Base-by-base conservation (phyloP, 2,113 vertebrate genomes). In the Tapirus terrestris region DNA sequence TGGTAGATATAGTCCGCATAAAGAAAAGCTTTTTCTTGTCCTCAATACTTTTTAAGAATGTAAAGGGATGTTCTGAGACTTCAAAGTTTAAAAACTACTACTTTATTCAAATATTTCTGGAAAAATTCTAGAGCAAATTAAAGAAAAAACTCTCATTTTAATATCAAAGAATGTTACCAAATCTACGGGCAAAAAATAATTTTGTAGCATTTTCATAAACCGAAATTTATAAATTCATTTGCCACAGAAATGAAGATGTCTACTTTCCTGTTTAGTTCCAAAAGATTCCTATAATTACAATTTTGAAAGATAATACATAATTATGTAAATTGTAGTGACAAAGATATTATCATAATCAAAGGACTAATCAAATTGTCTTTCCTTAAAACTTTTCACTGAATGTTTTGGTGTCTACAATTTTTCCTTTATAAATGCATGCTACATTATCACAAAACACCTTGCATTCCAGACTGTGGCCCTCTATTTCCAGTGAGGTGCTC, bases 151-250 rank as follows among this genome's bases (percentile, higher is more conserved):
- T 83, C 85, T 12, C 8, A 97, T 65, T 93, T 48, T 29, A 39
- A 11, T 60, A 93, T 73, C 77, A 61, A 84, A 80, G 53, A 83
- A 75, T 84, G 31, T 85, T 93, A 56, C 65, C 14, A 65, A 72
- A 91, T 97, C n/a, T 87, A 91, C 86, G 80, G 92, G 75, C 20
- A 96, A 97, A 97, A 97, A 92, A 8, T 79, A 97, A 97, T 95
- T 12, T 90, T 83, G 65, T 68, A 93, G 93, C 92, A 82, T 79
- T 98, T 97, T 90, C 80, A 97, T 97, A 80, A 97, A 2, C 2
- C 87, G 85, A 93, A 96, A 87, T 36, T 94, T 96, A 88, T 89
- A 94, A 96, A 89, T 94, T 93, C 2, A 39, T 39, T 86, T 97
- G 16, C 2, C 90, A 36, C 95, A 80, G 96, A 97, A 97, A 89